These are phyloP conservation scores for Pemphredon lugubris DNA, from an alignment of 2,888 invertebrate species.

Conservation along the genomic window DNA sequence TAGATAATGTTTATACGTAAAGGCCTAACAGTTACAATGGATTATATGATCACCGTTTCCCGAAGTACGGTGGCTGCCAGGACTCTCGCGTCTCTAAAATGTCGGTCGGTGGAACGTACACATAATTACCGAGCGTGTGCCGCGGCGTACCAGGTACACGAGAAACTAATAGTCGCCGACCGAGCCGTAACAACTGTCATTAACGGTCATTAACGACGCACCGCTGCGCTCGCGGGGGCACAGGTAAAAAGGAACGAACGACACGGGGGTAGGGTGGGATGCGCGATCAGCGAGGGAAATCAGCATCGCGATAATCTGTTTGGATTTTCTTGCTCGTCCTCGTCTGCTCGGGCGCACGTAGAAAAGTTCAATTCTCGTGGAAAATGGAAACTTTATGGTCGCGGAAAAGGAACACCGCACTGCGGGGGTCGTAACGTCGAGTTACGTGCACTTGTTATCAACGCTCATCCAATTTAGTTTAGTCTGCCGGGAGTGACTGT, in stretches of 20 bases:
- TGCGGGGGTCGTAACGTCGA: no score
- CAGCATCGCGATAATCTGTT: slow-evolving; percentile 3
- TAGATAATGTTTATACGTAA: no score
- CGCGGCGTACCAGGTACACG: slow-evolving; percentile 70
- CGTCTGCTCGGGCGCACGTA: neutral
- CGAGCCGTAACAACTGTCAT: slow-evolving; percentile 75
- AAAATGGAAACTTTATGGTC: neutral
- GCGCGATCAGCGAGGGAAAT: slow-evolving; percentile 27
- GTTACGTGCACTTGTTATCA: no score
- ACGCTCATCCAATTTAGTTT: no score
- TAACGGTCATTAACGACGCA: slow-evolving; percentile 77
- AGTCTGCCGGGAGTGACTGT: no score
- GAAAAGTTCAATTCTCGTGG: neutral
- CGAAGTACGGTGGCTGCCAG: no score
- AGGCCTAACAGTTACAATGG: no score
- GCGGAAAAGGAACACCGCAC: no score
- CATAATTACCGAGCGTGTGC: slow-evolving; percentile 74
- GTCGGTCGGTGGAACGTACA: slow-evolving; percentile 57
- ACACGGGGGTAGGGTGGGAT: slow-evolving; percentile 12
- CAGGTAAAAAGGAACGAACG: slow-evolving; percentile 30
- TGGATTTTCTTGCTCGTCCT: neutral
- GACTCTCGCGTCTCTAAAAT: slow-evolving; percentile 48
- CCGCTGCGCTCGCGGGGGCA: slow-evolving; percentile 58
- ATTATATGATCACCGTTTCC: no score
- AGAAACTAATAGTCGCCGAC: slow-evolving; percentile 70